Conservation (phyloP, 2,888 invertebrate genomes). For the Drosophila mimetica region DNA sequence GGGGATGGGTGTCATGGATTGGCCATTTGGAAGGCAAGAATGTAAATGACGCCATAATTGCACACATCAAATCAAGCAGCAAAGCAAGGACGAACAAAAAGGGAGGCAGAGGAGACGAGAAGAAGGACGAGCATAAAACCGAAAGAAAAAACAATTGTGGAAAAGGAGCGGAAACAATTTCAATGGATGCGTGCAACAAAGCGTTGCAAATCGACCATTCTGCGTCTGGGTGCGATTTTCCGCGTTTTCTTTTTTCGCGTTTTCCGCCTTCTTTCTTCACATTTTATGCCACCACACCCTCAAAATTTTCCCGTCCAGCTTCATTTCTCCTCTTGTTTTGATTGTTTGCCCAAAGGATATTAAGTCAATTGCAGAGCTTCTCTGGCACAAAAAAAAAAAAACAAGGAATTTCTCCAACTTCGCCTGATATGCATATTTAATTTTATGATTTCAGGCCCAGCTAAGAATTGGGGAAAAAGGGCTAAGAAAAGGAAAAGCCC, state of each 20-base stretch:
- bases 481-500: neutral
- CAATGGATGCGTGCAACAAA: slow-evolving; percentile 72
- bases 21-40: slow-evolving; percentile 66
- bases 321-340: slow-evolving; percentile 52
- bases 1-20: slow-evolving; percentile 35
- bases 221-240: slow-evolving; percentile 27
- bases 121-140: slow-evolving; percentile 19
- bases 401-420: neutral
- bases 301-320: neutral
- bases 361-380: slow-evolving; percentile 71
- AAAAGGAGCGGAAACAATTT: slow-evolving; percentile 37
- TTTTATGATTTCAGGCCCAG: slow-evolving; percentile 55
- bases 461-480: neutral
- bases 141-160: slow-evolving; percentile 27
- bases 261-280: neutral
- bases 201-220: slow-evolving; percentile 72
- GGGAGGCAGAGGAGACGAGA: neutral
- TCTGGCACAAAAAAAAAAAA: neutral
- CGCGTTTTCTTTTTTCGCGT: slow-evolving; percentile 28
- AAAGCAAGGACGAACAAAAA: slow-evolving; percentile 5
- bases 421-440: slow-evolving; percentile 71
- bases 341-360: slow-evolving; percentile 77
- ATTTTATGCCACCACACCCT: slow-evolving; percentile 19
- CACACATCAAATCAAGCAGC: slow-evolving; percentile 73
- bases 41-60: slow-evolving; percentile 81